Evolutionary conservation across 2,888 invertebrate genomes (phyloP).

Genomic region (Diarsia mendica): DNA sequence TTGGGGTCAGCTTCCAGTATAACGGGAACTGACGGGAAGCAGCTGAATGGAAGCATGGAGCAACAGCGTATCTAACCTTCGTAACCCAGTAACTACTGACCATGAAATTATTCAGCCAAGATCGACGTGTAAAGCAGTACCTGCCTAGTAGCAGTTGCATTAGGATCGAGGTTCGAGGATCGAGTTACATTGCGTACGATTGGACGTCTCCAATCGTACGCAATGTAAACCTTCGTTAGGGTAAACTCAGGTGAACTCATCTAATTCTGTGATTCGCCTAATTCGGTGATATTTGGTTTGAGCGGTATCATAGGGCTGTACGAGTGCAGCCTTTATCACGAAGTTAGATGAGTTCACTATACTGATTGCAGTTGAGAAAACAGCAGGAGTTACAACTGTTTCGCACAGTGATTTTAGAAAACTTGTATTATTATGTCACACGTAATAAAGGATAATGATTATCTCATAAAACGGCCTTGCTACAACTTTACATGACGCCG

Average conservation of each 20-base stretch:
- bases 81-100: neutral
- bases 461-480: neutral
- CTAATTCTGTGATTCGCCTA: no score
- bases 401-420: neutral
- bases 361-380: slow-evolving; percentile 1
- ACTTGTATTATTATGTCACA: no score
- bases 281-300: no score
- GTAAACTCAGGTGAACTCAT: no score
- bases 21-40: neutral
- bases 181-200: neutral
- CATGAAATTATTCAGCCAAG: neutral
- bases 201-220: no score
- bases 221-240: no score
- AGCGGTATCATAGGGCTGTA: no score
- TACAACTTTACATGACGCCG: neutral
- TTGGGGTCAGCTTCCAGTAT: neutral
- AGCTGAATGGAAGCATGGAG: neutral
- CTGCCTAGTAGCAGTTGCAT: slow-evolving; percentile 1
- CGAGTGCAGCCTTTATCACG: no score
- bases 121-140: neutral
- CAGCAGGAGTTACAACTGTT: neutral
- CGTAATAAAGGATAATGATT: neutral
- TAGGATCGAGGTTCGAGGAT: neutral
- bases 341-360: no score
- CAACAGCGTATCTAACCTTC: neutral